These are phyloP conservation scores for Dermatophagoides farinae DNA, from an alignment of 1,140 invertebrate species.

Conservation along the genomic window DNA sequence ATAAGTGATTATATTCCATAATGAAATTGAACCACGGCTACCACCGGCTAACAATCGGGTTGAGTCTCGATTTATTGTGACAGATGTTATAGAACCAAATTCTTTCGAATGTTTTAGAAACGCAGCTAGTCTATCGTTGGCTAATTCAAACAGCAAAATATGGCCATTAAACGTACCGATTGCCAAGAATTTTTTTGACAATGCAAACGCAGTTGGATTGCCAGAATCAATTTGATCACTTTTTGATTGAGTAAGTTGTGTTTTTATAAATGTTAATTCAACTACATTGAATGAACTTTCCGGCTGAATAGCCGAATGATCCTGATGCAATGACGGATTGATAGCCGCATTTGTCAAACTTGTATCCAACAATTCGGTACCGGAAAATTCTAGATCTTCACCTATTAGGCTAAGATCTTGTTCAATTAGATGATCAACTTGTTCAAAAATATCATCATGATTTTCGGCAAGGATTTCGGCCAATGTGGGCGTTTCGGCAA, in stretches of 20 bases:
- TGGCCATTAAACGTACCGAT: slow-evolving; percentile 82
- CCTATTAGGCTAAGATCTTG: no score
- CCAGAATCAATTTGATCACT: slow-evolving; percentile 68
- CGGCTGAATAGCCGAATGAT: no score
- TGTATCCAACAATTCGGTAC: no score
- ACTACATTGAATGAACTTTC: no score
- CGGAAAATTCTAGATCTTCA: no score
- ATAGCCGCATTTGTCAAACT: no score
- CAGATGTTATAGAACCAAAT: slow-evolving; percentile 46
- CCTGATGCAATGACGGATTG: no score
- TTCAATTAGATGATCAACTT: no score
- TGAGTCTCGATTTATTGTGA: slow-evolving; percentile 69
- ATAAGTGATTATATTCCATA: slow-evolving; percentile 32
- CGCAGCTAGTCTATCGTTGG: slow-evolving; percentile 18
- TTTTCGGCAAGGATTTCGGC: background rate
- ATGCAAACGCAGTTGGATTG: slow-evolving; percentile 46
- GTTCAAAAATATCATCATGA: no score
- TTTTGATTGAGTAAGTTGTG: slow-evolving; percentile 51
- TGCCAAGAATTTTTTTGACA: slow-evolving; percentile 33
- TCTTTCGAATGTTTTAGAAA: slow-evolving; percentile 35
- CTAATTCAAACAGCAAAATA: slow-evolving; percentile 59
- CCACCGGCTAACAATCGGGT: slow-evolving; percentile 62
- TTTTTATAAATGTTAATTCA: slow-evolving; percentile 15
- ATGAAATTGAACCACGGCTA: slow-evolving; percentile 48
- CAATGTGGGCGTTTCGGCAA: slow-evolving; percentile 1